These are phyloP conservation scores for Brachyptera risi DNA, from an alignment of 2,888 invertebrate genomes.

Conservation along the genomic window DNA sequence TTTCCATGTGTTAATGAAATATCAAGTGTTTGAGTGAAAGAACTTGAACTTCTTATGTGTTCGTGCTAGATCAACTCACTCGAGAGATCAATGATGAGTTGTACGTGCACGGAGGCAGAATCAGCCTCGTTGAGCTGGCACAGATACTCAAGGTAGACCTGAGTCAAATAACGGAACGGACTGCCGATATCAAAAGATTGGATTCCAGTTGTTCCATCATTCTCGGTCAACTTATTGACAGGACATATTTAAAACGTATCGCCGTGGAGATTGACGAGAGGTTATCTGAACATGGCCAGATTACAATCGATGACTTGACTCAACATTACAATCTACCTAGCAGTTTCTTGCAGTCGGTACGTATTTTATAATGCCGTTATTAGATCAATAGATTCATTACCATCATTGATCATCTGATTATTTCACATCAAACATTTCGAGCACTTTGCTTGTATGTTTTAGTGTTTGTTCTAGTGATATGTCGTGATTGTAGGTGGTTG, in stretches of 20 bases:
- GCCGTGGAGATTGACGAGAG: constrained; percentile 93
- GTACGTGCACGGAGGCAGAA: constrained; percentile 76
- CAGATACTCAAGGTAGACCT: constrained; percentile 86
- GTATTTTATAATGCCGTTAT: no score
- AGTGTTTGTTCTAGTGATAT: no score
- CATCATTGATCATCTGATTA: no score
- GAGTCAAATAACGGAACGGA: constrained; percentile 64
- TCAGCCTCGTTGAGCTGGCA: constrained; percentile 84
- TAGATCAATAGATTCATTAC: no score
- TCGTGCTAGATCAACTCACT: constrained; percentile 78
- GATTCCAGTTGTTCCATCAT: constrained; percentile 70
- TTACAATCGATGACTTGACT: constrained; percentile 82
- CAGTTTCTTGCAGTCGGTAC: constrained; percentile 72
- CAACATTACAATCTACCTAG: constrained; percentile 87
- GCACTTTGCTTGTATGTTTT: no score
- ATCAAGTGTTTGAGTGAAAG: no score
- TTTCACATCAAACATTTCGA: no score
- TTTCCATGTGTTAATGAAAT: no score
- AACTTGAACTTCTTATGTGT: no score
- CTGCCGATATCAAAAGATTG: constrained; percentile 66
- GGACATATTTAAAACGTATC: constrained; percentile 73
- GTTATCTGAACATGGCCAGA: constrained; percentile 76
- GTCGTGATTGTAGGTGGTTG: constrained; percentile 52
- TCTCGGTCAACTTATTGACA: constrained; percentile 86
- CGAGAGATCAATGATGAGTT: constrained; percentile 91